phyloP scores from a whole-genome alignment of 2,797 vertebrate species.

The Gorsachius magnificus region DNA sequence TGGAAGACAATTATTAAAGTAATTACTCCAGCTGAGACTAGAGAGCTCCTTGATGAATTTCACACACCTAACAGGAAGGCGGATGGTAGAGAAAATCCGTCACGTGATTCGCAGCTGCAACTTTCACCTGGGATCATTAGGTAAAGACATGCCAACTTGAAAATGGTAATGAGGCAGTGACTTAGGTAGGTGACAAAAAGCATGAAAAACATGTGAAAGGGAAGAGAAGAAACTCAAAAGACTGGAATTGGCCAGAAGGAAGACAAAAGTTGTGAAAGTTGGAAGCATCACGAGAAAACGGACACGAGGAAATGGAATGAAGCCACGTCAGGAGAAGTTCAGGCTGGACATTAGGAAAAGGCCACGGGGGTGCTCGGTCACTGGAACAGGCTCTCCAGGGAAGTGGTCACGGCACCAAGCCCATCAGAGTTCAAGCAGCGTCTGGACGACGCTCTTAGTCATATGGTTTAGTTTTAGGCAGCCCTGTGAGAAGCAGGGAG shows the following conservation, averaged over 20 bases:
- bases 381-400: background rate
- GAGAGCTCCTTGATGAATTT: background rate
- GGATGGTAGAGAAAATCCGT: background rate
- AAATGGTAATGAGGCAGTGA: background rate
- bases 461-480: background rate
- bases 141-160: background rate
- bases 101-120: background rate
- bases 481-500: background rate
- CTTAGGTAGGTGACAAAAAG: background rate
- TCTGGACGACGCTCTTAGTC: background rate
- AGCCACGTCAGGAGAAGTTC: accelerated
- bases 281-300: background rate
- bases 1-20: background rate
- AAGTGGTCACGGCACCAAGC: accelerated
- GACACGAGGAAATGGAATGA: background rate
- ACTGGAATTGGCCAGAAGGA: background rate
- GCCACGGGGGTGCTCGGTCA: accelerated
- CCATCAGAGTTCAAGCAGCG: background rate
- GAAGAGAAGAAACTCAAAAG: background rate
- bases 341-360: accelerated
- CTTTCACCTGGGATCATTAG: background rate
- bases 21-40: background rate
- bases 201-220: background rate
- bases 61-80: background rate
- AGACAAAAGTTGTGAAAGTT: background rate